These are phyloP conservation scores for Pelobates fuscus DNA, from an alignment of 2,113 vertebrate species.

Conservation along the genomic window DNA sequence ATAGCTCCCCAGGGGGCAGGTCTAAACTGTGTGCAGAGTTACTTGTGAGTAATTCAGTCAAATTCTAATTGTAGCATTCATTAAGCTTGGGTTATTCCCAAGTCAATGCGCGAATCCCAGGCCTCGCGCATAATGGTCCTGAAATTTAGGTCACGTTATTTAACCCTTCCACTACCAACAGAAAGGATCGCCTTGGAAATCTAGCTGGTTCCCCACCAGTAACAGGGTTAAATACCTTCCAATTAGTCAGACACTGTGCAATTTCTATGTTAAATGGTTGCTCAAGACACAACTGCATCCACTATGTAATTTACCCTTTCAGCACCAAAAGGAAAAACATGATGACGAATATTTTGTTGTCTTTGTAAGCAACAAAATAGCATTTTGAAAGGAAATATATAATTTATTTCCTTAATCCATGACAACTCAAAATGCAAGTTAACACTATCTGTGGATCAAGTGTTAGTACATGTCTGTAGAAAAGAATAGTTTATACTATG, in stretches of 20 bases:
- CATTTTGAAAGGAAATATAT: too few relatives aligned
- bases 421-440: too few relatives aligned
- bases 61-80: conserved; percentile 88
- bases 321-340: too few relatives aligned
- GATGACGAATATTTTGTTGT: too few relatives aligned
- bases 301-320: too few relatives aligned
- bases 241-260: neutral
- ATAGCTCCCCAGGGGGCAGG: conserved; percentile 82
- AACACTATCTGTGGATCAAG: too few relatives aligned
- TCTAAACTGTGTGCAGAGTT: conserved; percentile 76
- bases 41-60: conserved; percentile 85
- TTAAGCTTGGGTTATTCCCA: conserved; percentile 83
- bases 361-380: too few relatives aligned
- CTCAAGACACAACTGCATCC: too few relatives aligned
- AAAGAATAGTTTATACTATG: too few relatives aligned
- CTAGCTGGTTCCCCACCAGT: neutral
- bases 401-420: too few relatives aligned
- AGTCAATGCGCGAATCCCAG: conserved; percentile 73
- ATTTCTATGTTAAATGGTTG: too few relatives aligned
- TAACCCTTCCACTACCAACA: conserved; percentile 33
- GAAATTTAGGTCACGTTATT: conserved; percentile 75
- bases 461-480: too few relatives aligned
- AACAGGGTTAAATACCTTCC: neutral
- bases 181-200: neutral
- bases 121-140: conserved; percentile 65